A percentile compares a stretch with the other conserved stretches of the same genome.
Conservation (phyloP, 64 coral and sea anemone species). For the Dendrophyllia cribrosa region DNA sequence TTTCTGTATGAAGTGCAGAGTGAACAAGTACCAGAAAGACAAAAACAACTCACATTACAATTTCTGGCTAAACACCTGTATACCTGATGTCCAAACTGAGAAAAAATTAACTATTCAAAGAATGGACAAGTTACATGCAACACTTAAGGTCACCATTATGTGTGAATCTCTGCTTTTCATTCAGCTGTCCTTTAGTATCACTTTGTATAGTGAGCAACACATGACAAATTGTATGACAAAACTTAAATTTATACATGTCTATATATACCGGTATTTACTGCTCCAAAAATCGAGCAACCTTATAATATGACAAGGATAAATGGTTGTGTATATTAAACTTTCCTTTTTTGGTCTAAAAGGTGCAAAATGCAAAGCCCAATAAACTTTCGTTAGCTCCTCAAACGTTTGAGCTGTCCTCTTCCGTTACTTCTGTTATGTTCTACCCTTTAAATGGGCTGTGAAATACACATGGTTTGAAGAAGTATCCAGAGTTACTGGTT, state of each 20-base stretch:
- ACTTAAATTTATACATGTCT: not conserved
- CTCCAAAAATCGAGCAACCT: slow-evolving; percentile 31
- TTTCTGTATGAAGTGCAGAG: too few species aligned
- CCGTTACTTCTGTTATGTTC: not conserved
- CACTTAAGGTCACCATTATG: not conserved
- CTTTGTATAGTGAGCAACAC: not conserved
- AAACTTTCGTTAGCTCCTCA: not conserved
- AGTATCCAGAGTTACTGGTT: not conserved
- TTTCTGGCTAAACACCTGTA: too few species aligned
- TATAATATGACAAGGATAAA: slow-evolving; percentile 8
- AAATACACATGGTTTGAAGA: not conserved
- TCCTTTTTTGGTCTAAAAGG: not conserved
- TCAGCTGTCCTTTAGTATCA: not conserved
- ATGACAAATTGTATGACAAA: not conserved
- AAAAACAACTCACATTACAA: not conserved
- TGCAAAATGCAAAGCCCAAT: not conserved
- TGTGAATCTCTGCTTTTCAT: not conserved
- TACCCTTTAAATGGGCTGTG: not conserved
- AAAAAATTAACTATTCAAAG: not conserved
- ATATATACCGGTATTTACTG: slow-evolving; percentile 21
- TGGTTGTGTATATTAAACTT: not conserved
- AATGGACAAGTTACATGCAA: not conserved
- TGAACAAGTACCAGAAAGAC: not conserved
- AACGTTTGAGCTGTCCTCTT: not conserved
- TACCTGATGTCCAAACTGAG: not conserved